Conservation (phyloP, 92 coral and sea anemone species). For the Plumapathes pennacea region DNA sequence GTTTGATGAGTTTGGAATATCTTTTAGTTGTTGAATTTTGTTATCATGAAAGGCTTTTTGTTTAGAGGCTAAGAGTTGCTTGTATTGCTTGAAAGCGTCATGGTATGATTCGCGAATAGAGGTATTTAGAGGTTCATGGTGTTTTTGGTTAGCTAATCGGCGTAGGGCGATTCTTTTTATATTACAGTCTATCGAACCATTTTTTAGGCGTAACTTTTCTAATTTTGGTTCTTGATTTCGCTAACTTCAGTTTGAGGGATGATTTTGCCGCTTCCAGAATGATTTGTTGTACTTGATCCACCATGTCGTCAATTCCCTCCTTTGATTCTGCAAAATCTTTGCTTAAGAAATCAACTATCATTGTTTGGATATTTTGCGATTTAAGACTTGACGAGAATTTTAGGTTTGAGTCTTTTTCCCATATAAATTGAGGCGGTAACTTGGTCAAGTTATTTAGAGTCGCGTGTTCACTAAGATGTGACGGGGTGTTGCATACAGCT, state of each 20-base stretch:
- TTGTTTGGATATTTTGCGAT: slow-evolving; percentile 9
- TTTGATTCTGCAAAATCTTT: neutral
- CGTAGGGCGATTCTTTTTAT: slow-evolving; percentile 22
- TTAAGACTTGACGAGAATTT: slow-evolving; percentile 1
- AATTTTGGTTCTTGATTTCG: neutral
- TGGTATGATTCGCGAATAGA: slow-evolving; percentile 23
- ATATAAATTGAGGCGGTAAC: slow-evolving; percentile 26
- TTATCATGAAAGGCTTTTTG: neutral
- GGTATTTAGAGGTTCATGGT: slow-evolving; percentile 26
- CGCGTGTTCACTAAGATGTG: slow-evolving; percentile 2
- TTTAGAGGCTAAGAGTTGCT: slow-evolving; percentile 4
- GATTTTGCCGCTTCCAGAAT: slow-evolving; percentile 8
- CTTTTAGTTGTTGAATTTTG: neutral
- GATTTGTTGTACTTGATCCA: slow-evolving; percentile 9
- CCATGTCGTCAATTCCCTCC: slow-evolving; percentile 8
- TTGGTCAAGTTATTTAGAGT: neutral
- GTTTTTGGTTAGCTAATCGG: slow-evolving; percentile 34
- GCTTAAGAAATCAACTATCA: slow-evolving; percentile 4
- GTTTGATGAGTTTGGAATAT: slow-evolving; percentile 1
- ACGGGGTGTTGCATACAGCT: slow-evolving; percentile 1
- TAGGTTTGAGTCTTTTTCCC: slow-evolving; percentile 17
- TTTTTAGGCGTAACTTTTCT: slow-evolving; percentile 11
- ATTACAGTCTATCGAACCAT: slow-evolving; percentile 24
- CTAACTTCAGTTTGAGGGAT: slow-evolving; percentile 16
- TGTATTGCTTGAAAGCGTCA: slow-evolving; percentile 17